Percentiles rank a stretch among this genome's conserved stretches.
phyloP scores from a whole-genome alignment of 2,888 invertebrate species.

The Eilema depressum region DNA sequence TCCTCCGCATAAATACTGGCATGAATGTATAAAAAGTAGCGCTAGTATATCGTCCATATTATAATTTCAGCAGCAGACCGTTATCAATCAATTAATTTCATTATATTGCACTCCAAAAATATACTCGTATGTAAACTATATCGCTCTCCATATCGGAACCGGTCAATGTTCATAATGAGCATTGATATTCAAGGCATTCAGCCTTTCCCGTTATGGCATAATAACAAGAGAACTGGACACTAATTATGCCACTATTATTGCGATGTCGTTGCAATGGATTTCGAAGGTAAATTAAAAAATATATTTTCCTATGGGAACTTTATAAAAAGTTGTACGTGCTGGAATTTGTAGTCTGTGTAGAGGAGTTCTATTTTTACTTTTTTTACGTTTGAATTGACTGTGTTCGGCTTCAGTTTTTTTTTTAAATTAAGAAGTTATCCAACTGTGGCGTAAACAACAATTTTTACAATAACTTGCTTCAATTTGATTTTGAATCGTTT shows the following conservation, averaged over 20 bases:
- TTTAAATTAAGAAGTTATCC: background rate
- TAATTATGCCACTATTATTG: conserved; percentile 18
- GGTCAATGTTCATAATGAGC: conserved; percentile 16
- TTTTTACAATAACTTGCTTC: background rate
- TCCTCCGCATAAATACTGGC: background rate
- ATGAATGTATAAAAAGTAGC: background rate
- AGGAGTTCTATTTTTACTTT: background rate
- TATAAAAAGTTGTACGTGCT: conserved; percentile 17
- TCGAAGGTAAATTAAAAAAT: conserved; percentile 10
- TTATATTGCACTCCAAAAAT: conserved; percentile 7
- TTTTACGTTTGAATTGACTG: background rate
- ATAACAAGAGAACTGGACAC: conserved; percentile 19
- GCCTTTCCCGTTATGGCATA: conserved; percentile 23
- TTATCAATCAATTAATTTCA: background rate
- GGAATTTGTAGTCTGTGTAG: background rate
- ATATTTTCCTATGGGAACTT: conserved; percentile 18
- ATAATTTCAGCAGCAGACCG: conserved; percentile 7
- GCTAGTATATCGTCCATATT: background rate
- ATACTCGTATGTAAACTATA: conserved; percentile 10
- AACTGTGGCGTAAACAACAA: background rate
- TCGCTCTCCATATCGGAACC: conserved; percentile 17
- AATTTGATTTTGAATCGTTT: background rate
- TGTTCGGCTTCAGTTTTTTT: background rate
- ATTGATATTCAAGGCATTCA: conserved; percentile 35
- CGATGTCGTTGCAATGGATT: background rate